Percentiles rank a stretch among this genome's conserved stretches.
phyloP scores from a whole-genome alignment of 2,113 vertebrate genomes.

The Cephalopterus ornatus region DNA sequence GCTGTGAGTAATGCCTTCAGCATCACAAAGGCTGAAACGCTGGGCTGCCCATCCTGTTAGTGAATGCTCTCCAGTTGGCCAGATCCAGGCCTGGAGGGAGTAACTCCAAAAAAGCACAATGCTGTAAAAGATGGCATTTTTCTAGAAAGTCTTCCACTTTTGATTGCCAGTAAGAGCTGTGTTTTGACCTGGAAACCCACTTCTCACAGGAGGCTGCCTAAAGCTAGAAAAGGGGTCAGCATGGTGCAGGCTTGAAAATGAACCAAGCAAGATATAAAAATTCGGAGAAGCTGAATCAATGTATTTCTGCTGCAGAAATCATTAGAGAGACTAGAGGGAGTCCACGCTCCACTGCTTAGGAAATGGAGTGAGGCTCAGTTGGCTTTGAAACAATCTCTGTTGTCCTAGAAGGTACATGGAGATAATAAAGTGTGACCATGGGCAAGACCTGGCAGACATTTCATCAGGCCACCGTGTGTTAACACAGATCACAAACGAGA shows the following conservation, averaged over 20 bases:
- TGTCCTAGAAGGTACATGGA: neutral
- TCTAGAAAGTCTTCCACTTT: neutral
- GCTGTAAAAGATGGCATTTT: neutral
- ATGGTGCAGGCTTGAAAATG: neutral
- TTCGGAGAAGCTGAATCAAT: neutral
- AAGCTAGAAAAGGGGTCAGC: slow-evolving; percentile 13
- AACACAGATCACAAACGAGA: neutral
- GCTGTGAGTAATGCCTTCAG: slow-evolving; percentile 49
- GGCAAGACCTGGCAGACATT: neutral
- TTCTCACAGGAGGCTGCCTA: slow-evolving; percentile 20
- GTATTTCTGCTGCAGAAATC: slow-evolving; percentile 23
- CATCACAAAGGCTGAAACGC: neutral
- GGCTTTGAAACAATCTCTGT: neutral
- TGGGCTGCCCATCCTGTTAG: neutral
- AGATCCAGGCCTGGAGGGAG: slow-evolving; percentile 17
- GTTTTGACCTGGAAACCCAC: slow-evolving; percentile 58
- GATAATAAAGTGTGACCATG: neutral
- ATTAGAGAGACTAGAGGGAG: slow-evolving; percentile 57
- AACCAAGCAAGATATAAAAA: neutral
- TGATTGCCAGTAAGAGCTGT: slow-evolving; percentile 13
- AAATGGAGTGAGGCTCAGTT: neutral
- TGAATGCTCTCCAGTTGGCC: neutral
- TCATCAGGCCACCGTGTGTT: neutral
- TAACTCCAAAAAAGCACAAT: neutral
- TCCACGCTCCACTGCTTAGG: slow-evolving; percentile 39